phyloP scores from a whole-genome alignment of 2,888 invertebrate genomes.

The Catocala fraxini region DNA sequence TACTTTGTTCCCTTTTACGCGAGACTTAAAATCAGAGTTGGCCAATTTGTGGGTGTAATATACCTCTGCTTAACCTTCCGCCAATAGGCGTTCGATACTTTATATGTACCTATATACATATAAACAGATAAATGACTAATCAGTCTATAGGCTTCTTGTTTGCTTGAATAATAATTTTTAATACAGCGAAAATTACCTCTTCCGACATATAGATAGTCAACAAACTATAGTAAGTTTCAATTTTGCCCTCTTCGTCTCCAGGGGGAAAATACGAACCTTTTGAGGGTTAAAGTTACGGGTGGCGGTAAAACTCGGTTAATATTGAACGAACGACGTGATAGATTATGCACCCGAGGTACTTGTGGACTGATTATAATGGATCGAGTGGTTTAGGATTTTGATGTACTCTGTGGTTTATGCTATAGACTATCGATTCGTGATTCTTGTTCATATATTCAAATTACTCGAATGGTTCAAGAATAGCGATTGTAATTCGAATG shows the following conservation, averaged over 20 bases:
- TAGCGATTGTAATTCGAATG: no score
- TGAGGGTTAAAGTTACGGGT: conserved; percentile 22
- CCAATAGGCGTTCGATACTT: no score
- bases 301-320: conserved; percentile 18
- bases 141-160: no score
- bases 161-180: conserved; percentile 12
- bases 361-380: conserved; percentile 18
- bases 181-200: conserved; percentile 10
- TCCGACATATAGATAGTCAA: conserved; percentile 12
- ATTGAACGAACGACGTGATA: conserved; percentile 19
- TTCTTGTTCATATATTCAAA: no score
- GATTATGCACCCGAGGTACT: conserved; percentile 22
- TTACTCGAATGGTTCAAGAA: no score
- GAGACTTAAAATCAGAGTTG: no score
- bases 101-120: no score
- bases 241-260: conserved; percentile 27
- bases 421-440: no score
- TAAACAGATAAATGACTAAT: no score
- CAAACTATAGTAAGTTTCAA: conserved; percentile 44
- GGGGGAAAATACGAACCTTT: conserved; percentile 34
- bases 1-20: no score
- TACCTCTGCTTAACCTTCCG: no score
- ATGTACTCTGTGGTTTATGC: neutral
- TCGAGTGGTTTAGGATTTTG: conserved; percentile 7
- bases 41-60: no score